Base-by-base conservation (phyloP, 2,888 invertebrate genomes). In the Theodoxus fluviatilis region DNA sequence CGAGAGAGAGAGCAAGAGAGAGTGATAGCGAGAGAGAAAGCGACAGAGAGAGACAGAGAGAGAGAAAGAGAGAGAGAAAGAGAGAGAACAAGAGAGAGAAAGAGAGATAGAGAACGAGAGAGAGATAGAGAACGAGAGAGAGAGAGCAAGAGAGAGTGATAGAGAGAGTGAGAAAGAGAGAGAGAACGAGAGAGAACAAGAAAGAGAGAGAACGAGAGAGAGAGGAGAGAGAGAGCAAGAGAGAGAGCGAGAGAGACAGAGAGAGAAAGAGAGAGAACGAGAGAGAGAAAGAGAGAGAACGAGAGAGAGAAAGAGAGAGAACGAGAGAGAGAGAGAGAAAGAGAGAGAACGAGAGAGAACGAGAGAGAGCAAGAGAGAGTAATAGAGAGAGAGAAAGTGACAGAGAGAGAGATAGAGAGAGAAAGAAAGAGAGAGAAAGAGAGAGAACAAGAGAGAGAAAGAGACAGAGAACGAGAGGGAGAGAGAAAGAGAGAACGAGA, bases 71-170 rank as follows among this genome's bases (percentile, higher is more conserved):
- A n/a, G n/a, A n/a, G n/a, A n/a, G n/a, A n/a, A n/a, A n/a, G n/a
- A n/a, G n/a, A n/a, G n/a, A n/a, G n/a, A n/a, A n/a, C n/a, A n/a
- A n/a, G n/a, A n/a, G n/a, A n/a, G n/a, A n/a, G n/a, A n/a, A n/a
- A n/a, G n/a, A n/a, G n/a, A n/a, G n/a, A n/a, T n/a, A n/a, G n/a
- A n/a, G n/a, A n/a, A n/a, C n/a, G n/a, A n/a, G n/a, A n/a, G n/a
- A n/a, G n/a, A n/a, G n/a, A n/a, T n/a, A n/a, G n/a, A n/a, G n/a
- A 28, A 67, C 18, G 49, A 49, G 31, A 67, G 67, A 67, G 35
- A 67, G 67, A 67, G 35, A 49, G 52, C 47, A 43, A 49, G 47
- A 49, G 22, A 49, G 31, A 49, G 33, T 49, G 43, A 38, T 12
- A n/a, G 33, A 22, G 12, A 33, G 12, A 33, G 9, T 31, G 33